Base-by-base conservation (phyloP, 2,797 vertebrate genomes). In the Apodemus agrarius region DNA sequence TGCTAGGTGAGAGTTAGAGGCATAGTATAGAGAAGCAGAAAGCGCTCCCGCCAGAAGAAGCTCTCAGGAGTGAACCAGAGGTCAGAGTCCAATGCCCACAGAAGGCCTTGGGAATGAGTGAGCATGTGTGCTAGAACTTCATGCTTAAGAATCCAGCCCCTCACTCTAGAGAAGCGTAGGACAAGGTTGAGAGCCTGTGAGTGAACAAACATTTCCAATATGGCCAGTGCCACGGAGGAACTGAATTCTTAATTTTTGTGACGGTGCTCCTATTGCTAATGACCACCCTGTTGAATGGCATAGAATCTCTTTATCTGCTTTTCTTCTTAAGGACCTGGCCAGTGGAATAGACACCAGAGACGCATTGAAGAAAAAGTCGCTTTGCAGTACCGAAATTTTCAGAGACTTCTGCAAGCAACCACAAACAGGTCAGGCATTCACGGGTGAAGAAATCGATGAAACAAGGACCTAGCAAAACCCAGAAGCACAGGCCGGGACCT, bases 1-100 rank as follows among this genome's bases (percentile, higher is more conserved):
- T n/a, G 61, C n/a, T 81, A 90, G 83, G 89, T 91, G 92, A 96
- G 91, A n/a, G 13, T 75, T 72, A 95, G 88, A 94, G 81, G 12
- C 52, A 69, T 29, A 37, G 49, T 0, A n/a, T 26, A 59, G 29
- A 46, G 46, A 61, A 65, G 31, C 2, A 19, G n/a, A 43, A 26
- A 37, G 34, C 24, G 10, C n/a, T 3, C 63, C 61, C 79, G 21
- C 5, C 49, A 74, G 43, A 4, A 78, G 54, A 76, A 83, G 43
- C 26, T 63, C 65, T 92, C 81, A n/a, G 40, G 54, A 81, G 22
- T 29, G 16, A 86, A 89, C 17, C 12, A n/a, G 63, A 69, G 37
- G 78, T 21, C 65, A 10, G 67, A 46, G 24, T n/a, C 26, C 85
- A 94, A 93, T 74, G 16, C 3, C 14, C 75, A 75, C 67, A 57